These are phyloP conservation scores for Noctua fimbriata DNA, from an alignment of 2,888 invertebrate genomes.

Conservation along the genomic window DNA sequence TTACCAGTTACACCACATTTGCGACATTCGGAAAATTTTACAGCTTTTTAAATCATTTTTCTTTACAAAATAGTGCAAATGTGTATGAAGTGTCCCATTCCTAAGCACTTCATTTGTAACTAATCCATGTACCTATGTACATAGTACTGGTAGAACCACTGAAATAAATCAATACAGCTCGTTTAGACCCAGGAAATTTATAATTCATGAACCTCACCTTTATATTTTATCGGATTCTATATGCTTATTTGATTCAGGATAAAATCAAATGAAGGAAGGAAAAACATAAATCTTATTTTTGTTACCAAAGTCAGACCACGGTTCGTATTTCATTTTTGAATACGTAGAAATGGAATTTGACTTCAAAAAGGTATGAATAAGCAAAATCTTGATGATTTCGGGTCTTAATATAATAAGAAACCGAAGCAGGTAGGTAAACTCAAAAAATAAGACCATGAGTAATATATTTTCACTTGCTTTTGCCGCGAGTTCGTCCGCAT, in stretches of 20 bases:
- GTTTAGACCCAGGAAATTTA: conserved; percentile 42
- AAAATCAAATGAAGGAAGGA: conserved; percentile 28
- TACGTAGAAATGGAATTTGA: neutral
- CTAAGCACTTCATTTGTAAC: conserved; percentile 19
- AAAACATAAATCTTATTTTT: conserved; percentile 28
- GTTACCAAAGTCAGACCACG: conserved; percentile 17
- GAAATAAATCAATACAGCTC: conserved; percentile 55
- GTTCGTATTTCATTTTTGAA: conserved; percentile 14
- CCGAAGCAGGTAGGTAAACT: neutral
- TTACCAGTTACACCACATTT: neutral
- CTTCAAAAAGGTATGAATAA: neutral
- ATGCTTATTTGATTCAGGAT: conserved; percentile 42
- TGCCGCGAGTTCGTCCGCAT: too few relatives aligned
- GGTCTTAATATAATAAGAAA: neutral
- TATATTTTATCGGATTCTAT: conserved; percentile 41
- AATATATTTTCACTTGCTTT: too few relatives aligned
- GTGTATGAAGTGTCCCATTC: neutral
- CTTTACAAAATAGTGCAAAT: neutral
- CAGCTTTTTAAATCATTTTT: neutral
- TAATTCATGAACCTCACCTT: conserved; percentile 53
- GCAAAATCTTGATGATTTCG: neutral
- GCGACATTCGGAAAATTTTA: neutral
- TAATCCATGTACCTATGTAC: neutral
- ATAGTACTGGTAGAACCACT: neutral
- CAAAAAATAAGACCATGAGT: neutral